phyloP scores from a whole-genome alignment of 2,888 invertebrate species.

The Eremobia ochroleuca region DNA sequence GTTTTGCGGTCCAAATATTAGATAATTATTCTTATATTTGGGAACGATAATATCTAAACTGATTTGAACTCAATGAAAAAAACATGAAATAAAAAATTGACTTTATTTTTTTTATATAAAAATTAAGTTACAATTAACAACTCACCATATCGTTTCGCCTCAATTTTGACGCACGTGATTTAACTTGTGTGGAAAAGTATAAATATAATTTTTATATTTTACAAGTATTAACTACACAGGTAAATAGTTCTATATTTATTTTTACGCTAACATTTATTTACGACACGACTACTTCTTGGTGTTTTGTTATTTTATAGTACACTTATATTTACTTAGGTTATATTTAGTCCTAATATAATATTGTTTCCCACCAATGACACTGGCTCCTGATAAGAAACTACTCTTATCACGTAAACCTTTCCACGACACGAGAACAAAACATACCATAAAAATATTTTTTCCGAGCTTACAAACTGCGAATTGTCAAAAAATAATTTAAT shows the following conservation, averaged over 20 bases:
- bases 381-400: conserved; percentile 53
- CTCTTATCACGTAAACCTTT: conserved; percentile 55
- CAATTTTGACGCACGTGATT: conserved; percentile 54
- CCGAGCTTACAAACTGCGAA: conserved; percentile 49
- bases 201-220: conserved; percentile 21
- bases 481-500: conserved; percentile 47
- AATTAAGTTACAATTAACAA: conserved; percentile 26
- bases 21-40: not conserved
- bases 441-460: conserved; percentile 62
- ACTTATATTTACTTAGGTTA: conserved; percentile 62
- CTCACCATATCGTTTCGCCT: conserved; percentile 66
- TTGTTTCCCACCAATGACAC: conserved; percentile 61
- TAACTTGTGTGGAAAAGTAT: conserved; percentile 45
- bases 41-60: not conserved
- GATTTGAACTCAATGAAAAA: not conserved
- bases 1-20: not conserved
- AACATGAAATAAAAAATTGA: not conserved
- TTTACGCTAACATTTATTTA: conserved; percentile 63
- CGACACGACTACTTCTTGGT: conserved; percentile 60
- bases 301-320: conserved; percentile 62
- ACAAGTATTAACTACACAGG: conserved; percentile 40
- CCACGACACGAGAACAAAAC: conserved; percentile 63
- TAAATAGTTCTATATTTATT: conserved; percentile 44
- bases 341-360: conserved; percentile 51
- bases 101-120: not conserved